phyloP scores from a whole-genome alignment of 2,113 vertebrate genomes.

The Crocuta crocuta region DNA sequence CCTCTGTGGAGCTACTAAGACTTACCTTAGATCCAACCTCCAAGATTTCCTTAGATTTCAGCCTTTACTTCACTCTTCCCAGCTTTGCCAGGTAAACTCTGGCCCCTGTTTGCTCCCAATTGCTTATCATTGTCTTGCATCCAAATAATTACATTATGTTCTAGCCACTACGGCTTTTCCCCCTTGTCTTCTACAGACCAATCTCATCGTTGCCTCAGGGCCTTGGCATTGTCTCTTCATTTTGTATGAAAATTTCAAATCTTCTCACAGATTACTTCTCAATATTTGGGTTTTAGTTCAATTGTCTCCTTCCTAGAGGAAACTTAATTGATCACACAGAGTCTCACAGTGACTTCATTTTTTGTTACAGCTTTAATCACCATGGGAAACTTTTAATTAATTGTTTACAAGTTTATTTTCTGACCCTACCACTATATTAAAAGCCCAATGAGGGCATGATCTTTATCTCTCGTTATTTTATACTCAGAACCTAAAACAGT shows the following conservation, averaged over 20 bases:
- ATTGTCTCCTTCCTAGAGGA: neutral
- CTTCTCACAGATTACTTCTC: neutral
- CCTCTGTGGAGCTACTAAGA: neutral
- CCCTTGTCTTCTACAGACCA: neutral
- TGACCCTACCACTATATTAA: neutral
- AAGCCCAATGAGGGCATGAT: neutral
- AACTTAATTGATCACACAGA: neutral
- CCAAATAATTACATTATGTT: neutral
- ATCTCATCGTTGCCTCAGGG: neutral
- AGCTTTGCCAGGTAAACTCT: neutral
- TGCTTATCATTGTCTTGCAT: neutral
- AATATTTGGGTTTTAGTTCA: neutral
- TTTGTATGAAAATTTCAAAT: neutral
- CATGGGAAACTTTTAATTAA: neutral
- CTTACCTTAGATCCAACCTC: neutral
- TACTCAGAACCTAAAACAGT: neutral
- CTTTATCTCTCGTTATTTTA: neutral
- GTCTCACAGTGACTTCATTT: neutral
- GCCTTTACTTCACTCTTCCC: neutral
- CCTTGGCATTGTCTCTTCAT: neutral
- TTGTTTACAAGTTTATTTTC: neutral
- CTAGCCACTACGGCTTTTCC: neutral
- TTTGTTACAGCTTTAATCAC: neutral
- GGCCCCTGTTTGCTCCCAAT: neutral
- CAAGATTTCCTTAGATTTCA: neutral